These are phyloP conservation scores for Lontra canadensis DNA, from an alignment of 2,113 vertebrate species.

Conservation along the genomic window DNA sequence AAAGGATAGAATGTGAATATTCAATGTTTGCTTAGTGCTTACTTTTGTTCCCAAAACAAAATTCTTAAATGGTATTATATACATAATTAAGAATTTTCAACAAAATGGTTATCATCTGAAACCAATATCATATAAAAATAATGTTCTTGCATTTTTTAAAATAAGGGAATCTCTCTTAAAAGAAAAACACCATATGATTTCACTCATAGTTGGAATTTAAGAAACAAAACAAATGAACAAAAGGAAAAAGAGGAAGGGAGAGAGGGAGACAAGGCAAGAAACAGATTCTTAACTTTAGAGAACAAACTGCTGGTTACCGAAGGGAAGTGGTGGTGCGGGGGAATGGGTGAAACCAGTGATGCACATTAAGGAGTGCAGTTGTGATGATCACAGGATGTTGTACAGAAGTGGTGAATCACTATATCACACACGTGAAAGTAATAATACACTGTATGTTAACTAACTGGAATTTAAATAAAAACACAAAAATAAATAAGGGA, in stretches of 20 bases:
- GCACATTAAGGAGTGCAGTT: neutral
- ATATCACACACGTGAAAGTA: neutral
- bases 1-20: neutral
- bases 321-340: neutral
- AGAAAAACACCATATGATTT: neutral
- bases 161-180: neutral
- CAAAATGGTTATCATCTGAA: slow-evolving; percentile 26
- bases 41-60: neutral
- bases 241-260: neutral
- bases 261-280: neutral
- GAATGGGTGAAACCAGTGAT: neutral
- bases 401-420: neutral
- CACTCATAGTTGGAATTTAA: neutral
- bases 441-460: neutral
- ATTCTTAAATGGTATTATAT: neutral
- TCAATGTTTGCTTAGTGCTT: neutral
- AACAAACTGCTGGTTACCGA: neutral
- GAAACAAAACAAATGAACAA: neutral
- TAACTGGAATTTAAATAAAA: neutral
- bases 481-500: neutral
- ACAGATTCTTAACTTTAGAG: neutral
- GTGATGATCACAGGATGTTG: neutral
- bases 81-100: neutral
- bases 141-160: neutral
- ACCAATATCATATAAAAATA: slow-evolving; percentile 28